Evolutionary conservation across 2,797 vertebrate genomes (phyloP).

Genomic region (Philypnodon macrostomus): DNA sequence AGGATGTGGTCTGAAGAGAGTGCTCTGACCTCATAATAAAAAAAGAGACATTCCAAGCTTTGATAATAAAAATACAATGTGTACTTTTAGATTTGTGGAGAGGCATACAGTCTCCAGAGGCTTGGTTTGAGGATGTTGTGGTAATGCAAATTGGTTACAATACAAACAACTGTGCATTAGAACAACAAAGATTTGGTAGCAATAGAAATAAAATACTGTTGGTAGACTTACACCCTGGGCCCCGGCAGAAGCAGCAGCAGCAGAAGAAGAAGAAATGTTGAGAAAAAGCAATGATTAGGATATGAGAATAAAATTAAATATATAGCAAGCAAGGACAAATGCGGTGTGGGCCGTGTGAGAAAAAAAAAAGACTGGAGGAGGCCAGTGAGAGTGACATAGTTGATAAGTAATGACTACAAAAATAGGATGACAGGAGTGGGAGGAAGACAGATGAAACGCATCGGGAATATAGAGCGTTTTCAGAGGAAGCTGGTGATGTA

Average conservation of each 20-base stretch:
- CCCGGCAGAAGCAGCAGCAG: constrained; percentile 44
- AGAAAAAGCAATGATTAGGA: constrained; percentile 33
- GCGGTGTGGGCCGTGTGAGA: constrained; percentile 23
- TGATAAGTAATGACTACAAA: constrained; percentile 25
- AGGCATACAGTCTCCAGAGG: constrained; percentile 16
- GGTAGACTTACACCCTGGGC: constrained; percentile 48
- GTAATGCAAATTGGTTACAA: constrained; percentile 35
- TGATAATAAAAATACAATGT: constrained; percentile 19
- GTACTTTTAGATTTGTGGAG: constrained; percentile 20
- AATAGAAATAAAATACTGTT: neutral
- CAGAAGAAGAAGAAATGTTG: constrained; percentile 28
- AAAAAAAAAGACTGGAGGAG: constrained; percentile 13
- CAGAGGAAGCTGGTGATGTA: constrained; percentile 3
- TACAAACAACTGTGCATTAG: constrained; percentile 4
- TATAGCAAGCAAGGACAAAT: constrained; percentile 11
- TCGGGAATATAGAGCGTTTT: neutral
- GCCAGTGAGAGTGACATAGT: constrained; percentile 32
- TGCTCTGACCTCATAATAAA: constrained; percentile 15
- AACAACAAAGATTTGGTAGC: neutral
- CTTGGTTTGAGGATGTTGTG: constrained; percentile 28
- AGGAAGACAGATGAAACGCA: constrained; percentile 28
- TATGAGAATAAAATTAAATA: constrained; percentile 8
- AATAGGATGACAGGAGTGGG: constrained; percentile 30
- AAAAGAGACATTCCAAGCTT: constrained; percentile 13
- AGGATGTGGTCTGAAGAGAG: constrained; percentile 21